Evolutionary conservation across 2,113 vertebrate genomes (phyloP), one percentile per base, ranked within the genome.

Genomic region (Nothobranchius kuhntae): DNA sequence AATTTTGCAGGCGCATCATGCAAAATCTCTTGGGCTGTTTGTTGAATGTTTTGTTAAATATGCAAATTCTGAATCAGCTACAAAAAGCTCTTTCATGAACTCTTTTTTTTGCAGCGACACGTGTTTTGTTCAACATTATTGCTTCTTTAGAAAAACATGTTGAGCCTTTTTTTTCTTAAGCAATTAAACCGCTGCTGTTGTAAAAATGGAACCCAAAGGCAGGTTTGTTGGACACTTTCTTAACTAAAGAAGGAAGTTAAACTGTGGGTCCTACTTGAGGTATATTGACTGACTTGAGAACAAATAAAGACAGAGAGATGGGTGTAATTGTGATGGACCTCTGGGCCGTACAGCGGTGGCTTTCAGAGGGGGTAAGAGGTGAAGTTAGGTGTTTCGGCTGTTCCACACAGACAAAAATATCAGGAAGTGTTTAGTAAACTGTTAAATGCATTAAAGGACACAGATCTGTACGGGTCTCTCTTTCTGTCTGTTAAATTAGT

Each of bases 391-490:
- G 68, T 59, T 52, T 67, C 21, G 21, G 21, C 21, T 21, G 1
- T 21, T 21, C 84, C 73, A 46, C 36, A 71, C 64, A 48, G 78
- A 86, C 62, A 24, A 51, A 56, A 70, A 61, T 70, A 78, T 62
- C 69, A 60, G 50, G 82, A 86, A 86, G 69, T 53, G 67, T 69
- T 76, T 80, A 89, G 89, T 76, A 83, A 89, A 87, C 80, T 65
- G 82, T 89, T 82, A 74, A 82, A 74, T 30, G 2, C 4, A 30
- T 77, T 82, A 69, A 54, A 67, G 67, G 65, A 75, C 51, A 7
- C 7, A 40, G 4, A 4, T 40, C 6, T 7, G 9, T 7, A 40
- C 4, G 4, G 7, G 9, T 6, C 38, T 40, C 9, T 40, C 38
- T 65, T 78, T 77, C 59, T 77, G 65, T 74, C 7, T 78, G 21